phyloP scores from a whole-genome alignment of 1,140 invertebrate genomes.

The Formica exsecta region DNA sequence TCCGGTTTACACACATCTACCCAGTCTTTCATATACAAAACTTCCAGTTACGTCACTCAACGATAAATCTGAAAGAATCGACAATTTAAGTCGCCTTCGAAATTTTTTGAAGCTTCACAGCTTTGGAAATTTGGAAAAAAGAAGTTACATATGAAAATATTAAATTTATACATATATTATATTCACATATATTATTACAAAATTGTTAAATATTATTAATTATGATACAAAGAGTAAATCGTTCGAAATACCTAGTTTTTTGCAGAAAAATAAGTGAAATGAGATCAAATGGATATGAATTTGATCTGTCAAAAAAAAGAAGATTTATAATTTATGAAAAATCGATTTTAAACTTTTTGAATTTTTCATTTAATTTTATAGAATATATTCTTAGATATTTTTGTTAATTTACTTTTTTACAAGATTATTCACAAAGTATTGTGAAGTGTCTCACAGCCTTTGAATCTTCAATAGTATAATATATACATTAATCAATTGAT shows the following conservation, averaged over 20 bases:
- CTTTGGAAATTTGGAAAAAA: neutral
- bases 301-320: conserved; percentile 17
- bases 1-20: conserved; percentile 70
- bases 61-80: conserved; percentile 22
- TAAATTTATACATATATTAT: conserved; percentile 6
- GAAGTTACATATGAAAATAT: conserved; percentile 26
- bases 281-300: conserved; percentile 25
- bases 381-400: conserved; percentile 20
- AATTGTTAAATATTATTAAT: conserved; percentile 32
- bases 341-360: conserved; percentile 3
- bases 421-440: conserved; percentile 20
- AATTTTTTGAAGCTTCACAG: conserved; percentile 2
- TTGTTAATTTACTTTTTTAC: conserved; percentile 6
- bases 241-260: neutral
- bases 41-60: neutral
- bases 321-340: conserved; percentile 2
- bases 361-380: conserved; percentile 14
- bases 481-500: conserved; percentile 29
- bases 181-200: neutral
- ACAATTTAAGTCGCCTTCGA: neutral
- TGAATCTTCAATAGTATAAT: neutral
- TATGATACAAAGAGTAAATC: neutral
- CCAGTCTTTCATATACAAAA: conserved; percentile 80
- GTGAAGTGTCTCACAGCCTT: neutral
- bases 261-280: neutral